phyloP scores from a whole-genome alignment of 2,888 invertebrate species.

The Cataglyphis cursor region DNA sequence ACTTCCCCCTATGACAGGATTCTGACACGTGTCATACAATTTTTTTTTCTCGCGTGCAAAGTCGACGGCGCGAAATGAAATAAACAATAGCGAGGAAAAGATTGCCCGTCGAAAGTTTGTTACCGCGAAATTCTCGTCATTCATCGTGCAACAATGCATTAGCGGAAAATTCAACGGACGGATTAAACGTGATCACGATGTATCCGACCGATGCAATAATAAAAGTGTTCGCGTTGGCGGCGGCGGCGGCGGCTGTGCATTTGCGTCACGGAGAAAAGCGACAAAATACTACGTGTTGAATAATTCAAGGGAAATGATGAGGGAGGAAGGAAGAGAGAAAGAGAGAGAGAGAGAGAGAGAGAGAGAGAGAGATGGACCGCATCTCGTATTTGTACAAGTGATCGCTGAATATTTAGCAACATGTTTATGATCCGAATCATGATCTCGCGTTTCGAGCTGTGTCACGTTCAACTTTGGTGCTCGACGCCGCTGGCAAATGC shows the following conservation, averaged over 20 bases:
- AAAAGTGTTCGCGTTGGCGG: neutral
- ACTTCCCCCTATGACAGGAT: neutral
- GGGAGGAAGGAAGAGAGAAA: neutral
- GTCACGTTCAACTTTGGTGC: conserved; percentile 50
- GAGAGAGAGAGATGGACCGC: conserved; percentile 17
- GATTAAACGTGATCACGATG: conserved; percentile 29
- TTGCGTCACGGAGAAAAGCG: conserved; percentile 45
- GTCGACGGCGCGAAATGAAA: neutral
- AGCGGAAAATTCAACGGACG: conserved; percentile 41
- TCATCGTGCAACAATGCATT: conserved; percentile 12
- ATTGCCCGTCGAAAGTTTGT: conserved; percentile 7
- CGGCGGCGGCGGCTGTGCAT: conserved; percentile 12
- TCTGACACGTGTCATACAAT: neutral
- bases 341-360: too few relatives aligned
- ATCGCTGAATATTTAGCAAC: conserved; percentile 79
- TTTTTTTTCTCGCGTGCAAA: neutral
- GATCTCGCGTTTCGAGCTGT: conserved; percentile 66
- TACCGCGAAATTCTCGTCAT: conserved; percentile 12
- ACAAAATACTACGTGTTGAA: conserved; percentile 67
- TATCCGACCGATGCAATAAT: conserved; percentile 20
- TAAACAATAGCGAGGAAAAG: neutral
- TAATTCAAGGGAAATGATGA: conserved; percentile 62
- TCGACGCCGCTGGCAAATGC: neutral
- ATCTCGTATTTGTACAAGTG: conserved; percentile 65
- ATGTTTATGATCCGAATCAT: conserved; percentile 76